Conservation (phyloP, 2,888 invertebrate genomes). For the Calliphora vomitoria region DNA sequence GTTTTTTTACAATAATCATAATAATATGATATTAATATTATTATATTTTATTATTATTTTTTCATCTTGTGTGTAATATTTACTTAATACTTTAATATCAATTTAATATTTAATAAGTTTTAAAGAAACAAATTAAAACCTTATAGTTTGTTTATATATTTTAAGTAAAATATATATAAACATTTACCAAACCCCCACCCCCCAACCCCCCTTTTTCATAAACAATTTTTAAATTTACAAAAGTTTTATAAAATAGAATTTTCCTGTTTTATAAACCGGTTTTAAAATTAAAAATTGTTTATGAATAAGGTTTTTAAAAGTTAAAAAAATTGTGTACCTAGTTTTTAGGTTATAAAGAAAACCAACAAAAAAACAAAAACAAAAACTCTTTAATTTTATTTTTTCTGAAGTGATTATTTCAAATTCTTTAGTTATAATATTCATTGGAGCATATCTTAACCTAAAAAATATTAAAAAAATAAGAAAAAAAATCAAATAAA, state of each 20-base stretch:
- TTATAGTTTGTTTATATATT: conserved; percentile 12
- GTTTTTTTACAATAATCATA: conserved; percentile 40
- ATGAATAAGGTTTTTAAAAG: not conserved
- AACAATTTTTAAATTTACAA: no score
- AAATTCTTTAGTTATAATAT: conserved; percentile 28
- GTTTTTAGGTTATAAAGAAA: conserved; percentile 37
- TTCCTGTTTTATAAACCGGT: no score
- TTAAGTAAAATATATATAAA: conserved; percentile 28
- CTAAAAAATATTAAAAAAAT: not conserved
- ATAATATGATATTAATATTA: not conserved
- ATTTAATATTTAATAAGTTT: conserved; percentile 66
- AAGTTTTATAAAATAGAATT: no score
- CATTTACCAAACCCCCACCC: no score
- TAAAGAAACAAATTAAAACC: conserved; percentile 40
- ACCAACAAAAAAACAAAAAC: not conserved
- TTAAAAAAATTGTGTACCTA: conserved; percentile 29
- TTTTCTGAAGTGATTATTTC: conserved; percentile 27
- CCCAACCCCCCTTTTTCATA: no score
- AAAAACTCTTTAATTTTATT: not conserved
- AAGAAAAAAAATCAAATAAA: conserved; percentile 34
- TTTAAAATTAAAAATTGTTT: no score
- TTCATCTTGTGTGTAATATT: conserved; percentile 76
- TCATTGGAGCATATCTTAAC: conserved; percentile 23
- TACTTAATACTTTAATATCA: conserved; percentile 74
- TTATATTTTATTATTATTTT: conserved; percentile 39